Evolutionary conservation across 2,888 invertebrate species (phyloP), one percentile per base, ranked within the genome.

Genomic region (Nemoura dubitans): DNA sequence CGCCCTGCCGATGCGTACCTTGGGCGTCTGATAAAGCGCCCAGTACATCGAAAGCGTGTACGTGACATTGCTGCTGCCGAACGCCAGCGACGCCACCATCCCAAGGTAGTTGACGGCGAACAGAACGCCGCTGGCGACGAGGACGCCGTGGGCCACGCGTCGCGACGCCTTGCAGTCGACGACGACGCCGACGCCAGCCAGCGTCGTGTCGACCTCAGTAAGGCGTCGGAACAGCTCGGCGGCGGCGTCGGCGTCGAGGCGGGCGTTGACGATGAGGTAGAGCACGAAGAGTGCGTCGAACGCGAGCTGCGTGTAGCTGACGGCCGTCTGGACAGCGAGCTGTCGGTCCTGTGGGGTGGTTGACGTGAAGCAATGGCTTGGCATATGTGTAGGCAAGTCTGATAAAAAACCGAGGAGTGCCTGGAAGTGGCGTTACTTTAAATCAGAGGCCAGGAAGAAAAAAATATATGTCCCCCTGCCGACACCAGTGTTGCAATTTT

Each of bases 261-360:
- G 26, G 0, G 16, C 30, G 28, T 27, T 30, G 5, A 14, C 81
- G n/a, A 81, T n/a, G 28, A 81, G 29, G 29, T 28, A 30, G 2
- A 81, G 81, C 10, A 21, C 29, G 10, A 81, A 27, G 28, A 81
- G 81, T 1, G 28, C 81, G 81, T 81, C 81, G 81, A 30, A n/a
- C 26, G 5, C 14, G 6, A 81, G 30, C 28, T 81, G 81, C 28
- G 30, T 29, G 81, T 81, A 81, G 30, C 81, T 81, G 21, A 81
- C 81, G 0, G 30, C 30, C 16, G 81, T 30, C 30, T 81, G 81
- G 28, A 81, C 27, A 30, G 2, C 30, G 81, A 81, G 81, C n/a
- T 29, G 29, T 10, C 7, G 10, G 59, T 59, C 59, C 59, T 59
- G 59, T 3, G 36, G 36, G 36, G 10, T 3, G 36, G 36, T n/a